Evolutionary conservation across 1,140 invertebrate genomes (phyloP), one percentile per base, ranked within the genome.

Genomic region (Lordiphosa mommai): DNA sequence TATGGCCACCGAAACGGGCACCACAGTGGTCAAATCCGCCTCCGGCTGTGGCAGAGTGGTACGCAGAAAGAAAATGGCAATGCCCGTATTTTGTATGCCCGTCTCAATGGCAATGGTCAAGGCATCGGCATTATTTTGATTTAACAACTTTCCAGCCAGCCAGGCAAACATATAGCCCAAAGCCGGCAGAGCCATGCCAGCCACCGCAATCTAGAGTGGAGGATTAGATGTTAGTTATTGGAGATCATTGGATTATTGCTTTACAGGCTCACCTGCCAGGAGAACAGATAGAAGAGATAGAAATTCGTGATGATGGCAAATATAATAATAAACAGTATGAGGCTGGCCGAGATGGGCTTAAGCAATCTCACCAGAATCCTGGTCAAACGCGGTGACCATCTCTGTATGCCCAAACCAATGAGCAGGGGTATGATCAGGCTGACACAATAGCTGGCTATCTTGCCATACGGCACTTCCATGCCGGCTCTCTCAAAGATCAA

Each of bases 21-120:
- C 91, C 61, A 96, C 95, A 92, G 94, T 95, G n/a, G 95, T 95
- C 17, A 96, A 89, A 90, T 96, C 95, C 1, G 94, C 93, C 67
- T 93, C 92, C 4, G 95, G 95, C 74, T 95, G 93, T 4, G 34
- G 92, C 91, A 88, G 93, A 0, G 80, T 52, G 50, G 92, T 90
- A 10, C 98, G 89, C 47, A 98, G 89, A 84, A 97, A 94, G 71
- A 84, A 84, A 36, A 98, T 97, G 0, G 96, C 92, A 63, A 98
- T 96, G 12, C 97, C 97, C 0, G 97, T 98, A 90, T 99, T 98
- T 90, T 98, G 97, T 47, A 98, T 93, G 33, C 97, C 97, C 9
- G 96, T 97, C 90, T 99, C 97, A 55, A 98, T 94, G 4, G 95
- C 93, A 71, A 99, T 97, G 2, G 97, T 96, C 1, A 97, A 90